A percentile compares a stretch with the other conserved stretches of the same genome.
Evolutionary conservation across 1,140 invertebrate genomes (phyloP).

Genomic region (Pseudomyrmex pallidus): DNA sequence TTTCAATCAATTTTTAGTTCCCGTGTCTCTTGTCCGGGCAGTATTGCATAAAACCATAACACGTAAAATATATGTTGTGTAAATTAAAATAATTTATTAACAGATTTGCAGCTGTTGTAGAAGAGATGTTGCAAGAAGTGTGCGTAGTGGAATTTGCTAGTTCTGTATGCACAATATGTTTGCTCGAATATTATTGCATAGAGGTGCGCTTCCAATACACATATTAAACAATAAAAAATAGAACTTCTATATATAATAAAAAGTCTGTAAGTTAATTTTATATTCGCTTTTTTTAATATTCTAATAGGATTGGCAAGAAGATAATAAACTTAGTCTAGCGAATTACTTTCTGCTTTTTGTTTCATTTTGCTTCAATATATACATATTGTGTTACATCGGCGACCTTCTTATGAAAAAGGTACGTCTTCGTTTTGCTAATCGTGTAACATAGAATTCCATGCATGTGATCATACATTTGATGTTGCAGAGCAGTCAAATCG

Average conservation of each 20-base stretch:
- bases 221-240: background rate
- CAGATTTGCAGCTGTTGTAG: conserved; percentile 70
- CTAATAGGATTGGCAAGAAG: conserved; percentile 70
- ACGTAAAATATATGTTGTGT: background rate
- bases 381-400: conserved; percentile 76
- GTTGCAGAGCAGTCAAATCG: conserved; percentile 68
- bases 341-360: conserved; percentile 68
- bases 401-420: conserved; percentile 74
- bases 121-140: conserved; percentile 67
- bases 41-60: background rate
- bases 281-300: conserved; percentile 9
- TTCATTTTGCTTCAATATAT: conserved; percentile 75
- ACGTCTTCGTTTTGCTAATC: background rate
- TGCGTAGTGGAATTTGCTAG: conserved; percentile 73
- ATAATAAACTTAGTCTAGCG: conserved; percentile 59
- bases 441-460: background rate
- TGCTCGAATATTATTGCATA: conserved; percentile 76
- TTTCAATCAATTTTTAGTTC: no score
- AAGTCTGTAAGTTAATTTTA: background rate
- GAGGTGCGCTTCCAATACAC: conserved; percentile 60
- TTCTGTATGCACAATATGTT: conserved; percentile 75
- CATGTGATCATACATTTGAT: background rate
- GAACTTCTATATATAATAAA: background rate
- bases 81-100: conserved; percentile 17
- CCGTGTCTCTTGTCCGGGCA: no score